Evolutionary conservation across 2,797 vertebrate species (phyloP).

Genomic region (Propithecus deckenii): DNA sequence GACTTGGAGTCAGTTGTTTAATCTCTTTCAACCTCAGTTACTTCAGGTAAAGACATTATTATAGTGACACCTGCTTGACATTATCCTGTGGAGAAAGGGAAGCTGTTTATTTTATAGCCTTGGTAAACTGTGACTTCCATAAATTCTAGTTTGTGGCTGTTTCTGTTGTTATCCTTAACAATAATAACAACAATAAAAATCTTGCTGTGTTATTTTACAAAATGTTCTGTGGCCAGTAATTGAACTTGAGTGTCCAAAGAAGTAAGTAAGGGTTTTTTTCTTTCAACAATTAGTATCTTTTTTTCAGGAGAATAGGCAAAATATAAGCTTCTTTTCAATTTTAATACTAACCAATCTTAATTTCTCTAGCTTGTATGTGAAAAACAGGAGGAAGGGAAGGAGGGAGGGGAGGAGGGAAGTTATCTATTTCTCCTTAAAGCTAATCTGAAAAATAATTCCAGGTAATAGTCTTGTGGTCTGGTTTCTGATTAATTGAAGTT

Average conservation of each 20-base stretch:
- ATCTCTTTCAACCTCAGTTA: neutral
- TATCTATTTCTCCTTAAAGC: neutral
- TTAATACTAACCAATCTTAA: neutral
- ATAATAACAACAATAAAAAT: neutral
- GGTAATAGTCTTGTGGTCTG: neutral
- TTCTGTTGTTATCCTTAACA: neutral
- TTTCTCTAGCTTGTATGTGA: neutral
- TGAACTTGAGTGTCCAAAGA: slow-evolving; percentile 16
- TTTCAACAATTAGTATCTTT: neutral
- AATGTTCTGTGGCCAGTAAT: neutral
- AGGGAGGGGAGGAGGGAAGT: neutral
- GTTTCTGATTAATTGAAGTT: slow-evolving; percentile 20
- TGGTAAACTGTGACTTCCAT: neutral
- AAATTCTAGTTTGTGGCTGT: neutral
- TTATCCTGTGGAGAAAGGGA: neutral
- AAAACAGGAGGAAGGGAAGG: neutral
- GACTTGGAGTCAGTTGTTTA: neutral
- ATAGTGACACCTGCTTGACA: neutral
- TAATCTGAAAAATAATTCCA: slow-evolving; percentile 22
- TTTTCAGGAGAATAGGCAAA: neutral
- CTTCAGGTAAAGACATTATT: neutral
- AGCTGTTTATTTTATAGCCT: neutral
- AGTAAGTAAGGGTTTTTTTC: neutral
- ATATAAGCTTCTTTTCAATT: neutral
- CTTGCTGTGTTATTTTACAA: neutral